These are phyloP conservation scores for Aethes cnicana DNA, from an alignment of 2,888 invertebrate species.

Conservation along the genomic window DNA sequence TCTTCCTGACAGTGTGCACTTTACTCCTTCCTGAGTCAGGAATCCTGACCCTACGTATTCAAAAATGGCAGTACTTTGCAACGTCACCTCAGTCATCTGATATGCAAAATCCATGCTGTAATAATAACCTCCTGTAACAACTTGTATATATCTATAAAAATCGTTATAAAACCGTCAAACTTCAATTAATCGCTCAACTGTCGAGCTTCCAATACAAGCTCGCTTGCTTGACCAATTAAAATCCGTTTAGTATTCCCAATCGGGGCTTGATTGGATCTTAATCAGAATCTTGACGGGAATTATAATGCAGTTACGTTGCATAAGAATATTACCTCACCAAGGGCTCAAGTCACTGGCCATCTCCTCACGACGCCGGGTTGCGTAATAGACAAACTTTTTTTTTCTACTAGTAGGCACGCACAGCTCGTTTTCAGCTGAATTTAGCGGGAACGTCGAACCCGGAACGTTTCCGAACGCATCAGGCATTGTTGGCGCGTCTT, in stretches of 20 bases:
- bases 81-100: too few relatives aligned
- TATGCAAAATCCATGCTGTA: too few relatives aligned
- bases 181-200: too few relatives aligned
- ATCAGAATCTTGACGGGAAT: slow-evolving; percentile 23
- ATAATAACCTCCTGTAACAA: too few relatives aligned
- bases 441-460: slow-evolving; percentile 30
- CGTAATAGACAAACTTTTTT: slow-evolving; percentile 24
- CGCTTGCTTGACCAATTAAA: slow-evolving; percentile 16
- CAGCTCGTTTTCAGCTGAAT: slow-evolving; percentile 24
- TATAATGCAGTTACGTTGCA: slow-evolving; percentile 26
- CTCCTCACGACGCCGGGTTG: slow-evolving; percentile 23
- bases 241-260: slow-evolving; percentile 23
- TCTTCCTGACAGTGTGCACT: too few relatives aligned
- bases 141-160: too few relatives aligned
- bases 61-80: too few relatives aligned
- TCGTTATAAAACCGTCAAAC: too few relatives aligned
- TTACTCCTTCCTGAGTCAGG: too few relatives aligned
- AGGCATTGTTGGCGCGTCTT: slow-evolving; percentile 15
- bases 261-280: slow-evolving; percentile 24
- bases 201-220: neutral
- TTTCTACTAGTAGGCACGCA: slow-evolving; percentile 12
- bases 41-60: too few relatives aligned
- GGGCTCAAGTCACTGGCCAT: slow-evolving; percentile 28
- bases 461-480: slow-evolving; percentile 27
- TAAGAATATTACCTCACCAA: slow-evolving; percentile 27